phyloP scores from a whole-genome alignment of 2,797 vertebrate species.

The Lacerta bilineata region DNA sequence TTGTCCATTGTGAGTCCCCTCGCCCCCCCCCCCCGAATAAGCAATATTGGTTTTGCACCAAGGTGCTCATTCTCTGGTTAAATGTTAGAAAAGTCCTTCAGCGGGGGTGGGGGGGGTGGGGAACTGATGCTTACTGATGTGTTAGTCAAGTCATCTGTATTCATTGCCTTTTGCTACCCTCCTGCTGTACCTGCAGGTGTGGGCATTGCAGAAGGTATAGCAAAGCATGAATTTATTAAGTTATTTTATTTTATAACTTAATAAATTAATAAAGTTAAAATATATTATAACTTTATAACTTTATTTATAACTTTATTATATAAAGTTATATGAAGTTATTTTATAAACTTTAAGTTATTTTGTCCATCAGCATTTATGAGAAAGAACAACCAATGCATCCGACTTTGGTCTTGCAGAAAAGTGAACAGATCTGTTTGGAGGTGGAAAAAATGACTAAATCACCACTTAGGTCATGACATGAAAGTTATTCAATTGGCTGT shows the following conservation, averaged over 20 bases:
- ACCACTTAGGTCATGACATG: neutral
- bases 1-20: accelerated
- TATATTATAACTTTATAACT: no score
- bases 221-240: neutral
- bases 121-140: no score
- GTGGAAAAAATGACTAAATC: neutral
- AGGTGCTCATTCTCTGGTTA: neutral
- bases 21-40: neutral
- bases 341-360: neutral
- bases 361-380: neutral
- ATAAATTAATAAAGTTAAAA: no score
- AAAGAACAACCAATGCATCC: accelerated
- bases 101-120: neutral
- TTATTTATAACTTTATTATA: no score
- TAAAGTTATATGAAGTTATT: no score
- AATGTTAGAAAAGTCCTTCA: neutral
- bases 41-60: neutral
- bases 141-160: accelerated
- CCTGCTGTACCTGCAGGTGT: neutral
- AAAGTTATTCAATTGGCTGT: neutral
- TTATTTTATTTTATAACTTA: no score
- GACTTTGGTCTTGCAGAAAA: neutral
- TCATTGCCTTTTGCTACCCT: neutral
- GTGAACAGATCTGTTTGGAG: accelerated
- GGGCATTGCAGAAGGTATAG: neutral